A percentile compares a stretch with the other conserved stretches of the same genome.
Evolutionary conservation across 1,140 invertebrate genomes (phyloP).

Genomic region (Papilio dardanus): DNA sequence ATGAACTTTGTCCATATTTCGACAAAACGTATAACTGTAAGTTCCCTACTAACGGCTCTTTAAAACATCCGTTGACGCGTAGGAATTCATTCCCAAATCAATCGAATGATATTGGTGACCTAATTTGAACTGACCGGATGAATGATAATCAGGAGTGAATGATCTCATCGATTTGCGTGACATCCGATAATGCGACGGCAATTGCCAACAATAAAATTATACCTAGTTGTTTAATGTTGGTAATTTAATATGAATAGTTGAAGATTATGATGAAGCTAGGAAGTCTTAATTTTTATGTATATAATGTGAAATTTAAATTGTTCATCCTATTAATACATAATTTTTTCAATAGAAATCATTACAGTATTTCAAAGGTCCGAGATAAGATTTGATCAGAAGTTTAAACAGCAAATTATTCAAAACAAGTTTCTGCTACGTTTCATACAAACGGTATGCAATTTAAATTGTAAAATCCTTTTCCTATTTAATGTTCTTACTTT

Average conservation of each 20-base stretch:
- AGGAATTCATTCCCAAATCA: constrained; percentile 19
- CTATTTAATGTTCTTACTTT: constrained; percentile 34
- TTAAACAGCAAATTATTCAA: not conserved
- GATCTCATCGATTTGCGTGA: constrained; percentile 2
- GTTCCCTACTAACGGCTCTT: constrained; percentile 29
- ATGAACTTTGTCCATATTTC: constrained; percentile 28
- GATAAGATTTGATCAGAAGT: not conserved
- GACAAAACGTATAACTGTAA: constrained; percentile 24
- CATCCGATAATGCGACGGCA: not conserved
- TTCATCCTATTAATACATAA: too few species aligned
- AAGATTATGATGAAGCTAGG: too few species aligned
- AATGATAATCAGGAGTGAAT: constrained; percentile 2
- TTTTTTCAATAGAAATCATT: too few species aligned
- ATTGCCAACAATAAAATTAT: not conserved
- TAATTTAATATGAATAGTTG: too few species aligned
- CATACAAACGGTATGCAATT: constrained; percentile 21
- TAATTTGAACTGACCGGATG: constrained; percentile 7
- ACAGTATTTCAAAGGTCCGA: not conserved
- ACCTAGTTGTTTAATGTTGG: not conserved
- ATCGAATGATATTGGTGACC: constrained; percentile 22
- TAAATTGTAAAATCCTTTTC: constrained; percentile 26
- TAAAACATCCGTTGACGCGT: constrained; percentile 32
- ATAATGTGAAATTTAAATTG: too few species aligned
- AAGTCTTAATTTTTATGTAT: too few species aligned
- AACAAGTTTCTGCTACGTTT: not conserved